Percentiles rank a stretch among this genome's conserved stretches.
Evolutionary conservation across 1,140 invertebrate species (phyloP).

Genomic region (Heliothis subflexa): DNA sequence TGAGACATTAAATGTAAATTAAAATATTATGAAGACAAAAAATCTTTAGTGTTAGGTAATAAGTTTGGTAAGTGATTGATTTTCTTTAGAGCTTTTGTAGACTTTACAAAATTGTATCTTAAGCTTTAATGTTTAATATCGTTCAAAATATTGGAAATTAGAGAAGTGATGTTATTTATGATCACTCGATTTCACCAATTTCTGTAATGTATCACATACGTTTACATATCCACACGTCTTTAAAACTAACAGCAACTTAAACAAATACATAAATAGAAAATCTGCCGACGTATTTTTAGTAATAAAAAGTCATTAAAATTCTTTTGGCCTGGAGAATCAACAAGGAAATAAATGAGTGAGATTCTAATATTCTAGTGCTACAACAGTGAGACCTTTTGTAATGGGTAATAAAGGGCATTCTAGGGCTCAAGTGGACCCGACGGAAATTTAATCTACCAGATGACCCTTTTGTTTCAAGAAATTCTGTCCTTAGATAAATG

Average conservation of each 20-base stretch:
- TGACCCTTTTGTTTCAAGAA: constrained; percentile 73
- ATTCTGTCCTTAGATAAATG: constrained; percentile 80
- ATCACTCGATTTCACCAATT: too few relatives aligned
- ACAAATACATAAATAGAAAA: not conserved
- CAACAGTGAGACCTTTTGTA: constrained; percentile 70
- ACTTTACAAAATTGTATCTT: not conserved
- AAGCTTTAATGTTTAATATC: not conserved
- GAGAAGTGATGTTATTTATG: too few relatives aligned
- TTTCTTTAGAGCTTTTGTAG: not conserved
- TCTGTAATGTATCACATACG: too few relatives aligned
- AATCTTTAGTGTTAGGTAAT: not conserved
- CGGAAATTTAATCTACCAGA: constrained; percentile 83
- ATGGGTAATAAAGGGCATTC: constrained; percentile 80
- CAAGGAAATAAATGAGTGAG: constrained; percentile 70
- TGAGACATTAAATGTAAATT: not conserved
- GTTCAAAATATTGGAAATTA: too few relatives aligned
- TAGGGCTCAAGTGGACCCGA: constrained; percentile 77
- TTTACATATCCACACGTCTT: not conserved
- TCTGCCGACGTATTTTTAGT: not conserved
- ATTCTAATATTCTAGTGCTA: constrained; percentile 78
- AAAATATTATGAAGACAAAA: not conserved
- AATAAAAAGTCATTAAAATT: constrained; percentile 24
- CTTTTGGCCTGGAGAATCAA: constrained; percentile 58
- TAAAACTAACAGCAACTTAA: not conserved
- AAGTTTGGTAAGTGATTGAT: not conserved